These are phyloP conservation scores for Ameiurus melas DNA, from an alignment of 2,113 vertebrate genomes.

Conservation along the genomic window DNA sequence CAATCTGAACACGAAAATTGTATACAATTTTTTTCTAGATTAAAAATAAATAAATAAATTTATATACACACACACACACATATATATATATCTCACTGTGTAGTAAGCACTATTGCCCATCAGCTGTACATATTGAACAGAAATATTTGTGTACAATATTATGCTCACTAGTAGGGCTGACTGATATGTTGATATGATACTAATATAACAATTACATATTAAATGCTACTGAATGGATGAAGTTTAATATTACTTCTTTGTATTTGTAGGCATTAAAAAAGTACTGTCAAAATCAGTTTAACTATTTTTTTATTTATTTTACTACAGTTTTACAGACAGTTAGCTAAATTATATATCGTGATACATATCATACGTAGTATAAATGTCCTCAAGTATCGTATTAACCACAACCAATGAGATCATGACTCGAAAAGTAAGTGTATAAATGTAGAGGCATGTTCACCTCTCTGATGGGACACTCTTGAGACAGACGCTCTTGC, in stretches of 20 bases:
- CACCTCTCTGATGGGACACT: conserved; percentile 88
- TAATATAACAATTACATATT: too few species aligned
- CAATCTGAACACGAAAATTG: conserved; percentile 69
- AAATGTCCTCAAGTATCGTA: too few species aligned
- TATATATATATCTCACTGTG: background rate
- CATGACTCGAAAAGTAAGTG: background rate
- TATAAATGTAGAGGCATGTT: background rate
- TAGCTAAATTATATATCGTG: too few species aligned
- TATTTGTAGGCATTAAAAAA: too few species aligned
- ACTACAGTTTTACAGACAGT: too few species aligned
- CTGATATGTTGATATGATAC: too few species aligned
- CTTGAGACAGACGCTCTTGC: conserved; percentile 87
- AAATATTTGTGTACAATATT: background rate
- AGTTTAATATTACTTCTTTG: too few species aligned
- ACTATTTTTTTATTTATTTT: too few species aligned
- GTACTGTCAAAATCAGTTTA: too few species aligned
- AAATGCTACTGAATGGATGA: too few species aligned
- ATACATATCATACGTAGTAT: too few species aligned
- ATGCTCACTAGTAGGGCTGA: background rate
- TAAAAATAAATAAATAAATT: background rate
- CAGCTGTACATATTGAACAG: background rate
- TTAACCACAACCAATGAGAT: background rate
- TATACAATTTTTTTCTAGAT: background rate
- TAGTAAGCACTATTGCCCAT: background rate
- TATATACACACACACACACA: too few species aligned